Percentiles rank a stretch among this genome's conserved stretches.
These are phyloP conservation scores for Stomorhina lunata DNA, from an alignment of 2,888 invertebrate genomes.

Conservation along the genomic window DNA sequence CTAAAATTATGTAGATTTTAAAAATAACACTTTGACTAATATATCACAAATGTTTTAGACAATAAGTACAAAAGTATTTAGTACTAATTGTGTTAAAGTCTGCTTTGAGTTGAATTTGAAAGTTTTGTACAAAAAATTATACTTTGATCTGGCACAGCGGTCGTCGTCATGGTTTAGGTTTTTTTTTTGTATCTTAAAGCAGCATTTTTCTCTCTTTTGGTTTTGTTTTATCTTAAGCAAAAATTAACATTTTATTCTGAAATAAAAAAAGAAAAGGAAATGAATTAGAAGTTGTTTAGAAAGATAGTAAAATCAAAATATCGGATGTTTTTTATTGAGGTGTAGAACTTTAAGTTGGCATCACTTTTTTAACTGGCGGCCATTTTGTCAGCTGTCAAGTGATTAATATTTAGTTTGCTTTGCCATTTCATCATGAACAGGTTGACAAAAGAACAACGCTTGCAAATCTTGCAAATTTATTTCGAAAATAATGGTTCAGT, in stretches of 20 bases:
- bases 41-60: slow-evolving; percentile 38
- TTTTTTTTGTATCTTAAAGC: neutral
- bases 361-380: no score
- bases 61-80: slow-evolving; percentile 16
- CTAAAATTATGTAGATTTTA: neutral
- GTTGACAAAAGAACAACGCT: no score
- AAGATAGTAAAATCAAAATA: neutral
- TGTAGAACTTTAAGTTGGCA: no score
- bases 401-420: no score
- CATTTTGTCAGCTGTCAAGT: no score
- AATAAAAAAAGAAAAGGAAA: neutral
- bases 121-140: slow-evolving; percentile 43
- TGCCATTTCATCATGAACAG: no score
- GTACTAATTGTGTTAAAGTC: slow-evolving; percentile 36
- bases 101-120: slow-evolving; percentile 18
- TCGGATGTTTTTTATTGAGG: no score
- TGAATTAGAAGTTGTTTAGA: neutral
- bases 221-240: neutral
- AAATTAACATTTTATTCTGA: neutral
- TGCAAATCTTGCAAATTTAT: no score
- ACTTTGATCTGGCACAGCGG: slow-evolving; percentile 27
- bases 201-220: neutral
- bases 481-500: no score
- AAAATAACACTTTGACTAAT: slow-evolving; percentile 30
- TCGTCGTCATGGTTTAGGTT: slow-evolving; percentile 26